Conservation (phyloP, 1,140 invertebrate genomes). For the Rhagoletis pomonella region DNA sequence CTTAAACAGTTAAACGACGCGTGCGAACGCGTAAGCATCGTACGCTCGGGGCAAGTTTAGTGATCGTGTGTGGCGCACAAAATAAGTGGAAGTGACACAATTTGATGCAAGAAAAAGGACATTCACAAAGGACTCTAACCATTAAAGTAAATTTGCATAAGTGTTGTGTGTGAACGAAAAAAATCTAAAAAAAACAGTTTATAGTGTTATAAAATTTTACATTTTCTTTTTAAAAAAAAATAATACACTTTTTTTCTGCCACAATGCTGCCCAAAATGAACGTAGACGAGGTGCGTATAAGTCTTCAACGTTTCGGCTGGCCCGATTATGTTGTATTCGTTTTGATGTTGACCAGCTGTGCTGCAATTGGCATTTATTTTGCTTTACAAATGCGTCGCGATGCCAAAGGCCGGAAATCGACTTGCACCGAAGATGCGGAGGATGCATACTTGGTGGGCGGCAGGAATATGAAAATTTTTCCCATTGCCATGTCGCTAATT, state of each 20-base stretch:
- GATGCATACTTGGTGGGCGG: slow-evolving; percentile 89
- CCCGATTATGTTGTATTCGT: slow-evolving; percentile 84
- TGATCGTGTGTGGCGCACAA: no score
- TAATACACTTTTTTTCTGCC: no score
- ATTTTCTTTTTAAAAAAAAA: no score
- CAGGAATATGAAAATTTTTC: slow-evolving; percentile 86
- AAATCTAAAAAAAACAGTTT: neutral
- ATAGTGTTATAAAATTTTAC: neutral
- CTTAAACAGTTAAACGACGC: slow-evolving; percentile 24
- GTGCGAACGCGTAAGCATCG: slow-evolving; percentile 38
- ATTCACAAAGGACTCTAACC: neutral
- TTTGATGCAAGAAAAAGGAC: neutral
- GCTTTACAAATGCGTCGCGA: slow-evolving; percentile 77
- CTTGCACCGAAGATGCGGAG: slow-evolving; percentile 71
- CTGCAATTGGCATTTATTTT: slow-evolving; percentile 86
- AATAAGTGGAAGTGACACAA: no score
- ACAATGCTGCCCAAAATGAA: slow-evolving; percentile 62
- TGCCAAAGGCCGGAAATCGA: slow-evolving; percentile 78
- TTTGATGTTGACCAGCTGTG: slow-evolving; percentile 82
- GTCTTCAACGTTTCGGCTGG: slow-evolving; percentile 80
- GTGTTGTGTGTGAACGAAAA: neutral
- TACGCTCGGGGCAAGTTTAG: no score
- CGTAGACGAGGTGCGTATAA: slow-evolving; percentile 78
- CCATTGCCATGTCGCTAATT: slow-evolving; percentile 87
- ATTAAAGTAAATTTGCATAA: neutral